Evolutionary conservation across 2,113 vertebrate species (phyloP).

Genomic region (Caranx melampygus): DNA sequence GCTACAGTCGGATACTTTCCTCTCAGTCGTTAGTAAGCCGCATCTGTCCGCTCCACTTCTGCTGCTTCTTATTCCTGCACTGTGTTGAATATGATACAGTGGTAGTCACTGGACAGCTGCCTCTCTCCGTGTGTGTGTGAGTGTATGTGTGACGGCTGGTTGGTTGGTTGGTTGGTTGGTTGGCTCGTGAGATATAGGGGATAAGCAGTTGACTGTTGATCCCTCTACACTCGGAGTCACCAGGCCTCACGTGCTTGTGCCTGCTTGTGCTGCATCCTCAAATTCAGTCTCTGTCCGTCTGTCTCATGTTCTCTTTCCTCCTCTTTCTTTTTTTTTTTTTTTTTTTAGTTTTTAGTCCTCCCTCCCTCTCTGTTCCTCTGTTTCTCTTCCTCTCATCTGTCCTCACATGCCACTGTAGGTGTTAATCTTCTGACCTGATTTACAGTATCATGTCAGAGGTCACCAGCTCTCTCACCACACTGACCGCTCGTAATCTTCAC

Average conservation of each 20-base stretch:
- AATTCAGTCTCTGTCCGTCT: neutral
- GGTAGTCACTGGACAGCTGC: neutral
- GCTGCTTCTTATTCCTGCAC: too few species aligned
- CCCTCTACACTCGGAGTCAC: constrained; percentile 19
- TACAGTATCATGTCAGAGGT: neutral
- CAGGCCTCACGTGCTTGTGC: constrained; percentile 7
- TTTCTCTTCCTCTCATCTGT: neutral
- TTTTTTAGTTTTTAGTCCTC: neutral
- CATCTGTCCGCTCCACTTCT: too few species aligned
- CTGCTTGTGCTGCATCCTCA: neutral
- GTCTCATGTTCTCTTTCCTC: neutral
- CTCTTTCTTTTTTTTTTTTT: neutral
- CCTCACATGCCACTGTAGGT: neutral
- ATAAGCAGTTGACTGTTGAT: constrained; percentile 50
- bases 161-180: neutral
- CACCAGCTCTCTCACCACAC: neutral
- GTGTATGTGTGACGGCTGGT: constrained; percentile 13
- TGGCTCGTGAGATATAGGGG: constrained; percentile 22
- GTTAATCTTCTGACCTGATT: constrained; percentile 41
- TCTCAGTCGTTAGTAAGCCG: too few species aligned
- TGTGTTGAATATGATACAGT: neutral
- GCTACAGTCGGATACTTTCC: too few species aligned
- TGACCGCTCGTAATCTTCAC: neutral
- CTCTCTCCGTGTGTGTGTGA: constrained; percentile 6
- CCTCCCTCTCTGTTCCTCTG: neutral